Percentiles rank a stretch among this genome's conserved stretches.
Conservation (phyloP, 1,140 invertebrate species). For the Bombus difficillimus region DNA sequence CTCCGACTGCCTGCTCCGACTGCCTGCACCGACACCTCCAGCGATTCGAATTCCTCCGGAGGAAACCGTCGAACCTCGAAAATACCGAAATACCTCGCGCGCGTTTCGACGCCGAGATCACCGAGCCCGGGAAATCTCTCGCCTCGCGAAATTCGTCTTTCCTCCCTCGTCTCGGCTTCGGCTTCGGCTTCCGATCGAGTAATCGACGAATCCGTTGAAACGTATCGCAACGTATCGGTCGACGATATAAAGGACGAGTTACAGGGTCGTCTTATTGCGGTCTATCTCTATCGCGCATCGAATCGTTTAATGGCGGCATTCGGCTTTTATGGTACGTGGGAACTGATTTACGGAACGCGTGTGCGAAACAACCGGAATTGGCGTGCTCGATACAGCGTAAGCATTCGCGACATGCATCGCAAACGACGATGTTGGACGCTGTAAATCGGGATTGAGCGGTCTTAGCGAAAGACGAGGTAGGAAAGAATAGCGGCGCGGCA, state of each 20-base stretch:
- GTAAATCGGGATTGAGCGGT: constrained; percentile 42
- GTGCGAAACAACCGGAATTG: constrained; percentile 5
- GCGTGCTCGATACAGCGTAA: background rate
- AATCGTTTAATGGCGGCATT: constrained; percentile 61
- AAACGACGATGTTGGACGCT: constrained; percentile 5
- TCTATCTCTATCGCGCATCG: constrained; percentile 60
- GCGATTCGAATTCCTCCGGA: background rate
- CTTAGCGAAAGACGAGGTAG: too few species aligned
- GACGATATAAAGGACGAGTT: background rate
- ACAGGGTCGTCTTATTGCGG: constrained; percentile 55
- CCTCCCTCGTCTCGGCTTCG: rapidly evolving
- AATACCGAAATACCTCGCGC: too few species aligned
- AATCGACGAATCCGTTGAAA: background rate
- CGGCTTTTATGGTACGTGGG: constrained; percentile 66
- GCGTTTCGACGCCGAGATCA: too few species aligned
- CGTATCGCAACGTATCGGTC: background rate
- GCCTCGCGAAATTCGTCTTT: too few species aligned
- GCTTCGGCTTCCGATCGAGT: background rate
- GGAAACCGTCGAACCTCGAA: background rate
- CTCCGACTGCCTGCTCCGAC: too few species aligned
- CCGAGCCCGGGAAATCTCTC: background rate
- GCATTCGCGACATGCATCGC: background rate
- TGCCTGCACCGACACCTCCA: background rate
- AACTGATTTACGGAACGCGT: constrained; percentile 59
- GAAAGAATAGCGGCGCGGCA: too few species aligned